phyloP scores from a whole-genome alignment of 1,140 invertebrate genomes.

The Scaptomyza hsui region DNA sequence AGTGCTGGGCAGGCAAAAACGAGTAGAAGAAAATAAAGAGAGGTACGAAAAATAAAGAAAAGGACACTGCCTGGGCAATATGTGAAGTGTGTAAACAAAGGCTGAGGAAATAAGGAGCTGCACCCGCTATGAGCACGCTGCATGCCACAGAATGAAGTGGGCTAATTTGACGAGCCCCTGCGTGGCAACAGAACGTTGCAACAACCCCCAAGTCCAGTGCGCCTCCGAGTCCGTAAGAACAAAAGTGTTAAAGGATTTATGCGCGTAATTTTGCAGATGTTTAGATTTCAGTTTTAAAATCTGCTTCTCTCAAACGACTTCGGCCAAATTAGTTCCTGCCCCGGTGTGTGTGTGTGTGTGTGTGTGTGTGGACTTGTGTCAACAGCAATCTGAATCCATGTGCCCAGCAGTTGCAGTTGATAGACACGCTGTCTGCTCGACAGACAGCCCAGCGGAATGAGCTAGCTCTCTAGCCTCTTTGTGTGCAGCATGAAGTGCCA shows the following conservation, averaged over 20 bases:
- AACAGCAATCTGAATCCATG: slow-evolving; percentile 41
- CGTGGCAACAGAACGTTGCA: slow-evolving; percentile 24
- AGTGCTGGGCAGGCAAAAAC: slow-evolving; percentile 13
- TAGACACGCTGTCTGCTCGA: slow-evolving; percentile 68
- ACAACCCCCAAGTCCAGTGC: slow-evolving; percentile 64
- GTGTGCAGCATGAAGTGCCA: slow-evolving; percentile 54
- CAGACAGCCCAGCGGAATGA: slow-evolving; percentile 18
- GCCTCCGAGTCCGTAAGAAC: background rate
- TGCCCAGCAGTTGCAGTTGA: slow-evolving; percentile 46
- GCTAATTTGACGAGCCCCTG: slow-evolving; percentile 77
- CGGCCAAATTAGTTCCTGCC: slow-evolving; percentile 62
- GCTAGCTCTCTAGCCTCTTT: slow-evolving; percentile 10
- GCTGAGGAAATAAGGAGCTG: slow-evolving; percentile 10
- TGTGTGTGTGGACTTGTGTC: slow-evolving; percentile 68
- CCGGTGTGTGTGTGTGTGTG: slow-evolving; percentile 55
- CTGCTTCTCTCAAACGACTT: slow-evolving; percentile 27
- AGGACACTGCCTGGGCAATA: slow-evolving; percentile 17
- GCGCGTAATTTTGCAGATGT: slow-evolving; percentile 82
- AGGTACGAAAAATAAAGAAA: slow-evolving; percentile 28
- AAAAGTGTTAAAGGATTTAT: slow-evolving; percentile 83
- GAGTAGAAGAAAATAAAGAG: slow-evolving; percentile 9
- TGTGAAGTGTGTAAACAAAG: slow-evolving; percentile 66
- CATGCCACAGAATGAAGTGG: slow-evolving; percentile 61
- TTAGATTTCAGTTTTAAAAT: slow-evolving; percentile 64
- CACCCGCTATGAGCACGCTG: slow-evolving; percentile 49